Conservation (phyloP, 1,140 invertebrate species). For the Aphelinus certus region DNA sequence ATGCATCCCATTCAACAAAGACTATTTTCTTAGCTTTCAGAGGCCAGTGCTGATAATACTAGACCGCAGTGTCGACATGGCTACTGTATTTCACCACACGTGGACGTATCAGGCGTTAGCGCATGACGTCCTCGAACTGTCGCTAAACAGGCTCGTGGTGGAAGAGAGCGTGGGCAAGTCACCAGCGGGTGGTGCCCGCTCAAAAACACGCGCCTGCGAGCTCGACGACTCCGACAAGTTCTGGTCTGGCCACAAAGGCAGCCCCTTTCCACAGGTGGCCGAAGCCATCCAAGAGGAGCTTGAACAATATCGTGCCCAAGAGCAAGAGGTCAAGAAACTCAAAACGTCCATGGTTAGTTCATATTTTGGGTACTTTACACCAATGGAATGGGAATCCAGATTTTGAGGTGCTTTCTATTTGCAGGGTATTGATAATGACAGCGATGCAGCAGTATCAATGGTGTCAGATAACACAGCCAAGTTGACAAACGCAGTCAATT, state of each 20-base stretch:
- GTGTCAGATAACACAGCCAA: slow-evolving; percentile 94
- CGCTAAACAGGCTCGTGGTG: slow-evolving; percentile 87
- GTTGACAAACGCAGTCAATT: slow-evolving; percentile 93
- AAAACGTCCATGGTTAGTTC: slow-evolving; percentile 85
- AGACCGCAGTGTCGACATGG: slow-evolving; percentile 96
- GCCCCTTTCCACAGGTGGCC: slow-evolving; percentile 96
- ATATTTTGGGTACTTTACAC: slow-evolving; percentile 15
- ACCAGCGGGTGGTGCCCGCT: slow-evolving; percentile 69
- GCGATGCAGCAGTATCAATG: slow-evolving; percentile 79
- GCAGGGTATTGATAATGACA: slow-evolving; percentile 80
- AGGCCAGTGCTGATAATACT: slow-evolving; percentile 91
- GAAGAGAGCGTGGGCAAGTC: slow-evolving; percentile 74
- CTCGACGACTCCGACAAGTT: slow-evolving; percentile 89
- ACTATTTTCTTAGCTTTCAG: slow-evolving; percentile 81
- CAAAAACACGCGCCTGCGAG: slow-evolving; percentile 90
- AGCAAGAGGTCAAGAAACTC: slow-evolving; percentile 95
- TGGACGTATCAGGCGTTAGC: slow-evolving; percentile 99
- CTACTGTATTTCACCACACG: slow-evolving; percentile 97
- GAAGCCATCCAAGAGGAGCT: slow-evolving; percentile 98
- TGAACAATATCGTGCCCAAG: slow-evolving; percentile 91
- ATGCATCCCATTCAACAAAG: too few species aligned
- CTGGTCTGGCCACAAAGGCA: slow-evolving; percentile 93
- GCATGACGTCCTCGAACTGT: slow-evolving; percentile 93
- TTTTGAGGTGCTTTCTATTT: slow-evolving; percentile 20
- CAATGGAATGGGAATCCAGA: slow-evolving; percentile 5